Percentiles rank a stretch among this genome's conserved stretches.
These are phyloP conservation scores for Heterotis niloticus DNA, from an alignment of 2,113 vertebrate species.

Conservation along the genomic window DNA sequence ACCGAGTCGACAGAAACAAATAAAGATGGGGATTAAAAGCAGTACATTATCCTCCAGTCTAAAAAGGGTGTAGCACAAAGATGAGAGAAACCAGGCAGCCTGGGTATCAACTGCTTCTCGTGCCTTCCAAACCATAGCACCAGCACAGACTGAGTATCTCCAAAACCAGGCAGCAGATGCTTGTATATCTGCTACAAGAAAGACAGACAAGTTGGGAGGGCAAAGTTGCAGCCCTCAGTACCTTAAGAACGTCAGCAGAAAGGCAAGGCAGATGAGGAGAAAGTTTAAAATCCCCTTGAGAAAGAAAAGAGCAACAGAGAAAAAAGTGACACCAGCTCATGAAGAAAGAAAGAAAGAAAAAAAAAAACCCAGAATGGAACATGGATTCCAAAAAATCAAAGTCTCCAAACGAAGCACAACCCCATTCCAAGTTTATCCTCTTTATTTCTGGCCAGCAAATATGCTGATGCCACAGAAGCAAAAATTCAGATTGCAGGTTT, in stretches of 20 bases:
- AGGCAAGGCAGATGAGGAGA: no score
- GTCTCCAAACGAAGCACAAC: neutral
- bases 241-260: no score
- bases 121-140: constrained; percentile 14
- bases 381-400: neutral
- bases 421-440: neutral
- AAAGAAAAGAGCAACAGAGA: neutral
- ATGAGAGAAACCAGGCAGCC: constrained; percentile 55
- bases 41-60: constrained; percentile 74
- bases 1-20: constrained; percentile 61
- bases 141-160: neutral
- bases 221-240: no score
- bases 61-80: constrained; percentile 68
- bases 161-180: neutral
- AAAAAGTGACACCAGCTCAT: neutral
- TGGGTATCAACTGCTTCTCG: constrained; percentile 65
- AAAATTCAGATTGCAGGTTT: neutral
- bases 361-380: constrained; percentile 1
- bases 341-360: neutral
- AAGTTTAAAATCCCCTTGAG: no score
- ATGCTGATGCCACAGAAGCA: constrained; percentile 8
- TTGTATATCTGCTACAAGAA: no score
- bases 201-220: no score
- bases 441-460: constrained; percentile 1
- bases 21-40: constrained; percentile 64